Base-by-base conservation (phyloP, 2,888 invertebrate species). In the Tachina fera region DNA sequence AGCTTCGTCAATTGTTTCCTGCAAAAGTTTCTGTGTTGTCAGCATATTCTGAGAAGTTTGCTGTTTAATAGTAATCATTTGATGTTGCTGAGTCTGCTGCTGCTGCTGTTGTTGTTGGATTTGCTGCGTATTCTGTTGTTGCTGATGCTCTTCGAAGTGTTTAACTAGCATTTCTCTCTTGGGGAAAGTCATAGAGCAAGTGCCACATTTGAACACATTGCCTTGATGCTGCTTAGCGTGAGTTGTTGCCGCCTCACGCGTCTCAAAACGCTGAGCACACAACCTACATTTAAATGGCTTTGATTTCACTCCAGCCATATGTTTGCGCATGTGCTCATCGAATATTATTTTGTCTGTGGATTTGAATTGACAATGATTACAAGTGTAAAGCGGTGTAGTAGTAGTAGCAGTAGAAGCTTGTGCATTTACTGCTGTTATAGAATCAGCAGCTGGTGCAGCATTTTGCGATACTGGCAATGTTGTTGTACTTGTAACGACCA, bases 211-310 rank as follows among this genome's bases (percentile, higher is more conserved):
- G 77, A 92, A 93, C 63, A 90, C 92, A 87, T 92, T 92, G 10
- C 92, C 91, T 88, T 92, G 92, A 90, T 93, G 93, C 71, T 92
- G 91, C 87, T 93, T 93, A 82, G 93, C 93, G 76, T 93, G 93
- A 76, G 91, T 90, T 22, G 92, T 92, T 56, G 93, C 93, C 41
- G 92, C 91, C 76, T 93, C 93, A 39, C 93, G 91, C 0, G 93
- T 92, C 88, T 93, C 93, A 82, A 93, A 93, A 9, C 93, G 90
- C 56, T 91, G 91, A 49, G 93, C 92, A 84, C 93, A 93, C n/a
- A 93, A 88, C 1, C 93, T 91, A 88, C 93, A 93, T 88, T 93
- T 93, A 81, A 93, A 93, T n/a, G 93, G 93, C 84, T 93, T 93
- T n/a, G 92, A 90, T 82, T 92, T 93, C 39, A 87, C 89, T 58